Evolutionary conservation across 2,888 invertebrate species (phyloP), one percentile per base, ranked within the genome.

Genomic region (Acronicta psi): DNA sequence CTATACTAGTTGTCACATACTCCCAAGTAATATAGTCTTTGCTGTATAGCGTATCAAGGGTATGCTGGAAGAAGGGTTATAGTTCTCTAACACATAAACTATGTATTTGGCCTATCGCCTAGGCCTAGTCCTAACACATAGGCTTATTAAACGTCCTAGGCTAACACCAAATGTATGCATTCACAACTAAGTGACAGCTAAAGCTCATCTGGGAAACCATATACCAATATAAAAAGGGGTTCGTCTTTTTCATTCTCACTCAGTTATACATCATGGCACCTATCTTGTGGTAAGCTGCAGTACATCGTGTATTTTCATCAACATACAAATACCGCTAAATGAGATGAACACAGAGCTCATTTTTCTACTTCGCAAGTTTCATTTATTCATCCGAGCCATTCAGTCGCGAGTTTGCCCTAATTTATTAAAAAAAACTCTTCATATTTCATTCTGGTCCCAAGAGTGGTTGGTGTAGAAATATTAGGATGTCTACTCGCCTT

Each of bases 401-500:
- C 59, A 59, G 47, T 55, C 46, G 40, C 53, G 46, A 50, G 73
- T 42, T 58, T 41, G 25, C 50, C 57, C 50, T 72, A 75, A 73
- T 73, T 73, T 73, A 73, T 71, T 51, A 59, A 59, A 60, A 57
- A 66, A 71, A 70, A 60, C 68, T 53, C 37, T 51, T 56, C 51
- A 72, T 68, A 54, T 63, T 72, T 75, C 55, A 63, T 50, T 41
- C 47, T 16, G 5, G 58, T 44, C 34, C 37, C 63, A 58, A 23
- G 42, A 54, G 50, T 54, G 25, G 55, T 40, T 57, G 38, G 25
- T 58, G 45, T n/a, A 57, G 53, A 71, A 54, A 71, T 75, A 75
- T 71, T 64, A 64, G 37, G 34, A 50, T 36, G 57, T 49, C 49
- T 40, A 64, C 66, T 44, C 20, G 41, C 40, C 23, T 69, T 57